These are phyloP conservation scores for Diplodus puntazzo DNA, from an alignment of 2,797 vertebrate genomes.

Conservation along the genomic window DNA sequence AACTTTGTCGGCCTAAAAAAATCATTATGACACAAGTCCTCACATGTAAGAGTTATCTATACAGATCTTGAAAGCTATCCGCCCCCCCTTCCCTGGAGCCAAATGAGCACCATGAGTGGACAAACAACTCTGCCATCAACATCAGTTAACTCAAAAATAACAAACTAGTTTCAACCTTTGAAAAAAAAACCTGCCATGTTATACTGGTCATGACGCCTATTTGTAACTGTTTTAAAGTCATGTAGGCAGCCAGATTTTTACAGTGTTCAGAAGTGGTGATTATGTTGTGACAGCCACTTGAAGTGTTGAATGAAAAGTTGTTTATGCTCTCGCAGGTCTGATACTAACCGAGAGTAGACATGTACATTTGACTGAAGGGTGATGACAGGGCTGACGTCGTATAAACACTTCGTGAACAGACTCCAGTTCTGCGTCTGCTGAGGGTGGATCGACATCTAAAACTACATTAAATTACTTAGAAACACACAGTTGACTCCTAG, in stretches of 20 bases:
- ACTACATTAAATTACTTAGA: not conserved
- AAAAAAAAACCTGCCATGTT: not conserved
- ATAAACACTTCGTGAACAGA: not conserved
- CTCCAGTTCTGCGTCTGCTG: not conserved
- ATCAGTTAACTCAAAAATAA: conserved; percentile 19
- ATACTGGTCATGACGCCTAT: not conserved
- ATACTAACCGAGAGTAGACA: conserved; percentile 13
- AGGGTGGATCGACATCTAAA: not conserved
- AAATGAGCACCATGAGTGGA: not conserved
- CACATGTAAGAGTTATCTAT: not conserved
- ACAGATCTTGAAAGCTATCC: not conserved
- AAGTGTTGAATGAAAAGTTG: conserved; percentile 33
- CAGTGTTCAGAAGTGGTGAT: not conserved
- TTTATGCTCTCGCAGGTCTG: conserved; percentile 33
- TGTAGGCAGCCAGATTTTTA: not conserved
- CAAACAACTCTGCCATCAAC: conserved; percentile 8
- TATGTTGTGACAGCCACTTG: conserved; percentile 7
- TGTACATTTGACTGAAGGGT: conserved; percentile 12
- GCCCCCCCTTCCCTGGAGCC: not conserved
- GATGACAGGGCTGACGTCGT: conserved; percentile 19
- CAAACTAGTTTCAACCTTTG: not conserved
- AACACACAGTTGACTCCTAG: not conserved
- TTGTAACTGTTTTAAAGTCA: not conserved
- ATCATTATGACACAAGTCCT: not conserved
- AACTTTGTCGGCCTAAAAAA: conserved; percentile 7